Conservation (phyloP, 2,797 vertebrate genomes). For the Carduelis carduelis region DNA sequence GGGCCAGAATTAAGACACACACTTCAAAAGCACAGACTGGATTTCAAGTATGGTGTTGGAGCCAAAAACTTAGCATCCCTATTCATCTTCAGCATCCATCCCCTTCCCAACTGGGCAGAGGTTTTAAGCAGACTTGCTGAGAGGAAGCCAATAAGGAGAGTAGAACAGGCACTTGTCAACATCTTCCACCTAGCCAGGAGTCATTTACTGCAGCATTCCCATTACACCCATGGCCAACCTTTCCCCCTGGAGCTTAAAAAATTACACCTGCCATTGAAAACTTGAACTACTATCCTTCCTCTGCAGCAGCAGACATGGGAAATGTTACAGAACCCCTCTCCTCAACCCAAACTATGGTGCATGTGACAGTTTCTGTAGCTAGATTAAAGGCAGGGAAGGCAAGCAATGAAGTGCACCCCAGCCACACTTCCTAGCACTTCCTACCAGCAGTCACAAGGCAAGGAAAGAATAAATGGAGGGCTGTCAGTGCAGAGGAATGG, state of each 20-base stretch:
- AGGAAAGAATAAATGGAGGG: not conserved
- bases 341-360: not conserved
- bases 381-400: not conserved
- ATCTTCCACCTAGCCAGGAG: not conserved
- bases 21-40: not conserved
- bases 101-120: not conserved
- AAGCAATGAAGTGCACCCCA: not conserved
- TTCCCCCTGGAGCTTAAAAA: not conserved
- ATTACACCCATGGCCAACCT: not conserved
- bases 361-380: not conserved
- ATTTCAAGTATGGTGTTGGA: not conserved
- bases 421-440: not conserved
- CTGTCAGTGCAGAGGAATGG: not conserved
- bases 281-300: not conserved
- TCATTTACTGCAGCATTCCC: not conserved
- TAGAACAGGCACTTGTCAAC: not conserved
- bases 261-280: not conserved
- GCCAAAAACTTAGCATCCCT: not conserved
- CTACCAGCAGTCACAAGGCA: not conserved
- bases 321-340: not conserved
- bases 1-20: not conserved
- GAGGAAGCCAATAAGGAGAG: not conserved
- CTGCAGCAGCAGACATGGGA: fast-evolving
- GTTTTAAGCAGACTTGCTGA: not conserved
- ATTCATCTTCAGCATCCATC: not conserved